Evolutionary conservation across 1,140 invertebrate species (phyloP).

Genomic region (Drosophila melanica): DNA sequence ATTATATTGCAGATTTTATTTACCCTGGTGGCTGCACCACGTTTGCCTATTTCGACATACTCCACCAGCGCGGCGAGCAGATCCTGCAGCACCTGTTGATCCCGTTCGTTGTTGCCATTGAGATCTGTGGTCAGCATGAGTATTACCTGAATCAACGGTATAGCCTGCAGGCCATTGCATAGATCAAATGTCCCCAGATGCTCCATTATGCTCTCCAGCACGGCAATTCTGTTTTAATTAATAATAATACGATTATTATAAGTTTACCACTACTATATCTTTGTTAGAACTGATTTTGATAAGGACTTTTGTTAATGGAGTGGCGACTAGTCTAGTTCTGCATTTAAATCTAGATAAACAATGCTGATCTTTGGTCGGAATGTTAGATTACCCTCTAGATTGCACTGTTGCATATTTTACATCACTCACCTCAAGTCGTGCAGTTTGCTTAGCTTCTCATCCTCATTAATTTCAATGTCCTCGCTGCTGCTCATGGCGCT

Average conservation of each 20-base stretch:
- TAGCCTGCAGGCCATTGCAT: constrained; percentile 90
- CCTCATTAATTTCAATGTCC: constrained; percentile 84
- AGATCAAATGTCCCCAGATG: constrained; percentile 82
- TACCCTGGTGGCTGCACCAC: constrained; percentile 75
- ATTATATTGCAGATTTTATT: neutral
- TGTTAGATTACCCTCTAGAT: too few species aligned
- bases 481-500: constrained; percentile 75
- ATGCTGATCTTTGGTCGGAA: too few species aligned
- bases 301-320: too few species aligned
- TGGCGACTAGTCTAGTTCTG: too few species aligned
- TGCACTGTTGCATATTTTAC: too few species aligned
- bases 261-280: too few species aligned
- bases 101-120: constrained; percentile 92
- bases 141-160: constrained; percentile 95
- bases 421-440: constrained; percentile 86
- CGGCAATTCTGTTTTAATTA: constrained; percentile 57
- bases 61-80: constrained; percentile 90
- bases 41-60: constrained; percentile 90
- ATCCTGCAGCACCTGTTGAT: constrained; percentile 90
- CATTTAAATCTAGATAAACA: too few species aligned
- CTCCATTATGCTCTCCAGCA: constrained; percentile 79
- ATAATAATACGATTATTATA: too few species aligned
- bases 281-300: too few species aligned
- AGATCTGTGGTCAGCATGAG: constrained; percentile 96
- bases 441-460: constrained; percentile 85